A percentile compares a stretch with the other conserved stretches of the same genome.
Evolutionary conservation across 2,797 vertebrate genomes (phyloP).

Genomic region (Lacerta bilineata): DNA sequence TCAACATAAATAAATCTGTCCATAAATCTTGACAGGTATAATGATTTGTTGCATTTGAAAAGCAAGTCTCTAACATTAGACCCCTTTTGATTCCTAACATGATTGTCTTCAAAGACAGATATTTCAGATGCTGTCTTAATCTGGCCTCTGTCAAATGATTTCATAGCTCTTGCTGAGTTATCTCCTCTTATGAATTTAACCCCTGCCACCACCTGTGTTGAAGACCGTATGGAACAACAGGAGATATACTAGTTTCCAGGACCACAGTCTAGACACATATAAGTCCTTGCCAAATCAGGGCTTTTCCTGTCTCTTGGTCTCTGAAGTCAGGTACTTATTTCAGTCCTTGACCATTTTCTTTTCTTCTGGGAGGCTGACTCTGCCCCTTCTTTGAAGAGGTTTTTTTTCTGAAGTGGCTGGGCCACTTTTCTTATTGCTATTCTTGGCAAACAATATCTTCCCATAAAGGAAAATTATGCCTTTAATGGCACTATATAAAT

Average conservation of each 20-base stretch:
- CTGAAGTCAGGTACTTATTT: conserved; percentile 46
- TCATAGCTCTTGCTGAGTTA: conserved; percentile 76
- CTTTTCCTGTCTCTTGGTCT: conserved; percentile 51
- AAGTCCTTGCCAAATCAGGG: conserved; percentile 53
- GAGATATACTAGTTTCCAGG: conserved; percentile 7
- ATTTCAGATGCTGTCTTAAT: conserved; percentile 79
- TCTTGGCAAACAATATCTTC: conserved; percentile 41
- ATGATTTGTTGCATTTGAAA: conserved; percentile 85
- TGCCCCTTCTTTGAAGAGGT: conserved; percentile 65
- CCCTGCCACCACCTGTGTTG: conserved; percentile 73
- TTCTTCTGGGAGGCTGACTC: conserved; percentile 60
- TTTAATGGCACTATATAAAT: conserved; percentile 53
- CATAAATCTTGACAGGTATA: conserved; percentile 85
- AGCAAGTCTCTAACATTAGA: conserved; percentile 81
- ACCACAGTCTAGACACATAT: conserved; percentile 40
- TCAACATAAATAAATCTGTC: conserved; percentile 85
- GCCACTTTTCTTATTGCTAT: conserved; percentile 47
- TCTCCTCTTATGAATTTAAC: conserved; percentile 76
- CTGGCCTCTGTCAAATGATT: conserved; percentile 82
- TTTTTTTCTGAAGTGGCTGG: conserved; percentile 25
- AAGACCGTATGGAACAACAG: conserved; percentile 66
- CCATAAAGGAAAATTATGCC: conserved; percentile 39
- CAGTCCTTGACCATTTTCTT: conserved; percentile 48
- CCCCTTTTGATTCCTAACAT: conserved; percentile 81
- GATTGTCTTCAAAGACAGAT: conserved; percentile 81